Conservation (phyloP, 2,113 vertebrate genomes). For the Chloebia gouldiae region DNA sequence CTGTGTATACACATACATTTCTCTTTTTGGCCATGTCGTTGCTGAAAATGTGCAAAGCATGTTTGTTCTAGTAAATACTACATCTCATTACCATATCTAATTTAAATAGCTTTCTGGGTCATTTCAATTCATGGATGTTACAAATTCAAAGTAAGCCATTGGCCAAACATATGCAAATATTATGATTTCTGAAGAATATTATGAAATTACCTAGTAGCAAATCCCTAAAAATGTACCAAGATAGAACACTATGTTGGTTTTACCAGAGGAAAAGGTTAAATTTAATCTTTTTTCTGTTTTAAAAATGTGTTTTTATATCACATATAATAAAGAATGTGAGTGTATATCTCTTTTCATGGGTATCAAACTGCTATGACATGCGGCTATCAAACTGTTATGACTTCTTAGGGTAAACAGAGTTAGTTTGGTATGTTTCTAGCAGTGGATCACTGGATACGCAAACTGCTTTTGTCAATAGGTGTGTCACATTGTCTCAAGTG, state of each 20-base stretch:
- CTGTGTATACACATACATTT: rapidly evolving
- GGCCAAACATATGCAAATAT: rapidly evolving
- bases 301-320: background rate
- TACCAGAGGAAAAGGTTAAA: background rate
- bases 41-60: background rate
- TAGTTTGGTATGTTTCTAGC: background rate
- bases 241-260: background rate
- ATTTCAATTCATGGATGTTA: background rate
- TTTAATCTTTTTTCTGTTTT: background rate
- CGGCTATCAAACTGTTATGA: background rate
- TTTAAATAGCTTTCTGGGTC: background rate
- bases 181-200: background rate
- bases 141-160: background rate
- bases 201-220: background rate
- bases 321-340: rapidly evolving
- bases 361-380: too few species aligned
- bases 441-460: too few species aligned
- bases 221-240: background rate
- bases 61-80: background rate
- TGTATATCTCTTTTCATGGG: background rate
- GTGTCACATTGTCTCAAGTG: background rate
- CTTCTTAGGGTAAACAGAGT: background rate
- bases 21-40: background rate
- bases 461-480: background rate
- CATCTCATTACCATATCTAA: background rate